A percentile compares a stretch with the other conserved stretches of the same genome.
Evolutionary conservation across 2,797 vertebrate species (phyloP).

Genomic region (Gastrophryne carolinensis): DNA sequence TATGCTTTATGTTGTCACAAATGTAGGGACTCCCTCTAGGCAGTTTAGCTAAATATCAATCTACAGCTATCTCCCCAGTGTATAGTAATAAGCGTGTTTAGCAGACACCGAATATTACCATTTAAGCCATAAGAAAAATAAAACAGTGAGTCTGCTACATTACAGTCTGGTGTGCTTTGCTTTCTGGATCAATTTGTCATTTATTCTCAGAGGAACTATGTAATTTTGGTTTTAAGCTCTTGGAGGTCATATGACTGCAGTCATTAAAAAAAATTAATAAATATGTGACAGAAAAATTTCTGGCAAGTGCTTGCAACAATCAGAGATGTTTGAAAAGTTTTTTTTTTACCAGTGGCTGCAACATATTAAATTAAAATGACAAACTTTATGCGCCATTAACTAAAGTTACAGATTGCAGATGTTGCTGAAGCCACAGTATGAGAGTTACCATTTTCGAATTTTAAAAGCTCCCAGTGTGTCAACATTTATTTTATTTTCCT

Average conservation of each 20-base stretch:
- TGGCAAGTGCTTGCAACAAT: neutral
- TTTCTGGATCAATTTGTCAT: neutral
- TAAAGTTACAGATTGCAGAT: no score
- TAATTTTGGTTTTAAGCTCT: neutral
- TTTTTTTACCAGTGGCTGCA: neutral
- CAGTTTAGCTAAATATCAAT: constrained; percentile 19
- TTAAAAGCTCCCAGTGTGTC: no score
- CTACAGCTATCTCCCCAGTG: constrained; percentile 2
- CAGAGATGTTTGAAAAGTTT: neutral
- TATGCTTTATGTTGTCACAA: constrained; percentile 22
- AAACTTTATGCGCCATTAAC: no score
- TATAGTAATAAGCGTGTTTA: constrained; percentile 3
- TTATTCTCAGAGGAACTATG: neutral
- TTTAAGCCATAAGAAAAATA: neutral
- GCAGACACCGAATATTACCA: constrained; percentile 2
- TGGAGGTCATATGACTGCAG: neutral
- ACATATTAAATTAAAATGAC: neutral
- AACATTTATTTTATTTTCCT: no score
- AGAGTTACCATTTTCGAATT: no score
- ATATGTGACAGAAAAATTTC: neutral
- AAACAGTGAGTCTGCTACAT: neutral
- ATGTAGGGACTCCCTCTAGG: constrained; percentile 25
- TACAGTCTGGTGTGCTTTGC: neutral
- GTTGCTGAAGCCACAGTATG: no score
- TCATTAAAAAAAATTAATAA: neutral